Percentiles rank a stretch among this genome's conserved stretches.
phyloP scores from a whole-genome alignment of 2,113 vertebrate genomes.

The Saccopteryx leptura region DNA sequence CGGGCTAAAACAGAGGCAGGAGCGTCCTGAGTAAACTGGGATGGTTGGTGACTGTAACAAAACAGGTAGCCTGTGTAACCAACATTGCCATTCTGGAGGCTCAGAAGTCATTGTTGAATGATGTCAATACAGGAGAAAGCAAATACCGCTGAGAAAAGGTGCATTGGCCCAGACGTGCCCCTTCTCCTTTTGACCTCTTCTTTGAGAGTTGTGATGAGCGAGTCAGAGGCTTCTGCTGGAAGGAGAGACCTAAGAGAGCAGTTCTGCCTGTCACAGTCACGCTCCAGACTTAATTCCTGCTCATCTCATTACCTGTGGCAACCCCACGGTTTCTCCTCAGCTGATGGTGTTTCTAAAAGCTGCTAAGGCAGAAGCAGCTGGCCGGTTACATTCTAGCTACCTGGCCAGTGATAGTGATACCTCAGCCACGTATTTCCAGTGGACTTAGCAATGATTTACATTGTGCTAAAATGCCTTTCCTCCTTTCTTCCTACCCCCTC shows the following conservation, averaged over 20 bases:
- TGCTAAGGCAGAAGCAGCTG: conserved; percentile 3
- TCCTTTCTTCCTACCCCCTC: neutral
- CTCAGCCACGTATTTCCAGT: conserved; percentile 5
- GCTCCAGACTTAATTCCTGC: neutral
- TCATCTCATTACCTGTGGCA: conserved; percentile 56
- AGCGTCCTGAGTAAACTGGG: neutral
- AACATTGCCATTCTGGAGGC: neutral
- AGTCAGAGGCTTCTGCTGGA: neutral
- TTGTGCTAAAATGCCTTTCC: conserved; percentile 36
- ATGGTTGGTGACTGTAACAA: neutral
- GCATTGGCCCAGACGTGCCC: neutral
- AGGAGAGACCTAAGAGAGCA: conserved; percentile 29
- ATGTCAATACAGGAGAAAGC: neutral
- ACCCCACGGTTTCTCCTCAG: neutral
- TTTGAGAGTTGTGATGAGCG: conserved; percentile 63
- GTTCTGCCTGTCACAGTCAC: conserved; percentile 59
- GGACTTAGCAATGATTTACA: conserved; percentile 28
- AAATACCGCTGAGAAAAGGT: neutral
- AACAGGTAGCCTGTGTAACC: neutral
- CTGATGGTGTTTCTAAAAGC: conserved; percentile 53
- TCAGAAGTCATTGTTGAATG: neutral
- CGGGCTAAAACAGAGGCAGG: neutral
- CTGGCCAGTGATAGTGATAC: conserved; percentile 46
- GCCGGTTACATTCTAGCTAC: conserved; percentile 50
- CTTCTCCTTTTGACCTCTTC: conserved; percentile 71